Conservation (phyloP, 1,140 invertebrate species). For the Cyclina sinensis region DNA sequence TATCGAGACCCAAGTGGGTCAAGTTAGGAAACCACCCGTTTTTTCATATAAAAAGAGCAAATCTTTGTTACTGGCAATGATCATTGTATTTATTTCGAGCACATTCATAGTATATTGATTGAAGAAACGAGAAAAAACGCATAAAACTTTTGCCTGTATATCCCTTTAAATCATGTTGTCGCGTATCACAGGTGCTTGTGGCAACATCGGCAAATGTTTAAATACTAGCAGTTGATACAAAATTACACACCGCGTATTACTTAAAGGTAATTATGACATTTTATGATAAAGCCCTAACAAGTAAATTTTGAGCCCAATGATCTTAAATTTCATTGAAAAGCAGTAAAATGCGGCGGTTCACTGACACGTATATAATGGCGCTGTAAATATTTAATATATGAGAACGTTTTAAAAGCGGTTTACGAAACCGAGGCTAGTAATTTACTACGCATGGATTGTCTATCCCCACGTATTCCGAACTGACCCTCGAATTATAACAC, state of each 20-base stretch:
- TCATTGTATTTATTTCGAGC: too few relatives aligned
- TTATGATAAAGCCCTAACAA: slow-evolving; percentile 43
- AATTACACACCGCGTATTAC: slow-evolving; percentile 47
- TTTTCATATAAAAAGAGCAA: too few relatives aligned
- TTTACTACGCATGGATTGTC: slow-evolving; percentile 16
- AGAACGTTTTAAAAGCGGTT: slow-evolving; percentile 16
- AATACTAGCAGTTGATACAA: slow-evolving; percentile 45
- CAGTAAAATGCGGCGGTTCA: not conserved
- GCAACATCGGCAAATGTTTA: not conserved
- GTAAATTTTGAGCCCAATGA: slow-evolving; percentile 38
- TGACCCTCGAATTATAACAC: slow-evolving; percentile 45
- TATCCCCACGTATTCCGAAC: slow-evolving; percentile 8
- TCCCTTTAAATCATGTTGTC: not conserved
- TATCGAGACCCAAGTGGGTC: too few relatives aligned
- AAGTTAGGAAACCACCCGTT: too few relatives aligned
- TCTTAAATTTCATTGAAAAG: slow-evolving; percentile 30
- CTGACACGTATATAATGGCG: slow-evolving; percentile 46
- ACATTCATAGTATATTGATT: too few relatives aligned
- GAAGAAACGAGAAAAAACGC: too few relatives aligned
- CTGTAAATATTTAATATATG: slow-evolving; percentile 65
- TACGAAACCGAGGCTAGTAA: not conserved
- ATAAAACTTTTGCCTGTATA: too few relatives aligned
- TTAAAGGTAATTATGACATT: slow-evolving; percentile 49
- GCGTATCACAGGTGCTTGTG: slow-evolving; percentile 16
- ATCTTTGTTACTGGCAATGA: too few relatives aligned